Base-by-base conservation (phyloP, 2,888 invertebrate genomes). In the Drosophila greeni region DNA sequence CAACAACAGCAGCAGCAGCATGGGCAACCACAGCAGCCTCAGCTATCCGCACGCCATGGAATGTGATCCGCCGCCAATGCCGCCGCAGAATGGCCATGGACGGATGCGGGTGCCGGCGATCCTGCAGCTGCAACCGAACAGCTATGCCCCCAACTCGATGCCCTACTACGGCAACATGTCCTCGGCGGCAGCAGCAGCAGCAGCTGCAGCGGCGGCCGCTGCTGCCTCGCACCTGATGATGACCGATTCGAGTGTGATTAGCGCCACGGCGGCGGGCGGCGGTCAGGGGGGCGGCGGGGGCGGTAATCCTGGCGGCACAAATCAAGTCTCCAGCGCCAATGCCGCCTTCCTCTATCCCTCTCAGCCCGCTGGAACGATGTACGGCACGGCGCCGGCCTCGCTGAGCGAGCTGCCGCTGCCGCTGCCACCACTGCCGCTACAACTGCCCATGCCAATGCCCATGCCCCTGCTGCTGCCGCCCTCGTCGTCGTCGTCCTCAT, bases 1-100 rank as follows among this genome's bases (percentile, higher is more conserved):
- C 53, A 69, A 78, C 75, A 69, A 60, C 48, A 47, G 55, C 39
- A 73, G 67, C 72, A 20, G 3, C 20, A 20, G 20, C 20, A 20
- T 20, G 20, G 20, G 34, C 52, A 69, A 78, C 75, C 67, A 60
- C 54, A 47, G 55, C 34, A 73, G 67, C 72, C 82, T 76, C 72
- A 84, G 88, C 80, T 91, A 91, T 77, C 87, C 88, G 51, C 84
- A 86, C 73, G 92, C 93, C 76, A 95, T 95, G 94, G 95, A 95
- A 84, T 95, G 95, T 90, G 94, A 94, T 87, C 92, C 93, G 73
- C 92, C 93, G 45, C 70, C 72, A 61, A 70, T 74, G 66, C 82
- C 75, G 52, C 75, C 80, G 9, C 53, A 71, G 4, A 71, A 71
- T 24, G 71, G 70, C 23, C 82, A 59, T 2, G 59, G 59, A 2